Evolutionary conservation across 2,888 invertebrate genomes (phyloP).

Genomic region (Epinotia nisella): DNA sequence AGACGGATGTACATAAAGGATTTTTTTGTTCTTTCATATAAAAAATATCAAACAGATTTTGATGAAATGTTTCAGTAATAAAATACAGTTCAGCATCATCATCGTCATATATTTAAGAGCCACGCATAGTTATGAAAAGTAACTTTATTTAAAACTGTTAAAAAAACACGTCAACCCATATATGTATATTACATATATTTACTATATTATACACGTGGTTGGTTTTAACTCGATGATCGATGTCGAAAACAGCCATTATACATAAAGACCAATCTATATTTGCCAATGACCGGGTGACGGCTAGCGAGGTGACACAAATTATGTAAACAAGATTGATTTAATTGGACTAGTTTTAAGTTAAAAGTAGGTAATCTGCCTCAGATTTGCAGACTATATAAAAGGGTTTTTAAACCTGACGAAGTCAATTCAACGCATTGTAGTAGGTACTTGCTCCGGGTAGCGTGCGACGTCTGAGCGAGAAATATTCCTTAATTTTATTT

Average conservation of each 20-base stretch:
- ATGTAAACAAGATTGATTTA: conserved; percentile 18
- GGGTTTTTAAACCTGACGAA: background rate
- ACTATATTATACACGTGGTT: background rate
- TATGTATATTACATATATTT: too few species aligned
- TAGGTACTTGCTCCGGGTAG: background rate
- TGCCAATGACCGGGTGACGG: background rate
- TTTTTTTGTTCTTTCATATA: background rate
- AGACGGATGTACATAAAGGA: too few species aligned
- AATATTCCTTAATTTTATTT: background rate
- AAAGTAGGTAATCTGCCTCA: background rate
- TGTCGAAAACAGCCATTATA: background rate
- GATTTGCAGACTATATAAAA: background rate
- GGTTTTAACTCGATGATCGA: background rate
- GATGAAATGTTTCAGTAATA: too few species aligned
- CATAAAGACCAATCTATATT: background rate
- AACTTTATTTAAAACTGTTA: too few species aligned
- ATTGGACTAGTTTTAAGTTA: conserved; percentile 5
- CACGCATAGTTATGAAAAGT: too few species aligned
- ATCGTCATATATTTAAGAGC: too few species aligned
- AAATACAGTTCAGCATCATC: too few species aligned
- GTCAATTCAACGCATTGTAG: background rate
- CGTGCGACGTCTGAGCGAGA: background rate
- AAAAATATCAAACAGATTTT: too few species aligned
- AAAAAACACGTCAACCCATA: too few species aligned
- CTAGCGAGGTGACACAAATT: conserved; percentile 2